A percentile compares a stretch with the other conserved stretches of the same genome.
Evolutionary conservation across 2,888 invertebrate genomes (phyloP).

Genomic region (Argyresthia albistria): DNA sequence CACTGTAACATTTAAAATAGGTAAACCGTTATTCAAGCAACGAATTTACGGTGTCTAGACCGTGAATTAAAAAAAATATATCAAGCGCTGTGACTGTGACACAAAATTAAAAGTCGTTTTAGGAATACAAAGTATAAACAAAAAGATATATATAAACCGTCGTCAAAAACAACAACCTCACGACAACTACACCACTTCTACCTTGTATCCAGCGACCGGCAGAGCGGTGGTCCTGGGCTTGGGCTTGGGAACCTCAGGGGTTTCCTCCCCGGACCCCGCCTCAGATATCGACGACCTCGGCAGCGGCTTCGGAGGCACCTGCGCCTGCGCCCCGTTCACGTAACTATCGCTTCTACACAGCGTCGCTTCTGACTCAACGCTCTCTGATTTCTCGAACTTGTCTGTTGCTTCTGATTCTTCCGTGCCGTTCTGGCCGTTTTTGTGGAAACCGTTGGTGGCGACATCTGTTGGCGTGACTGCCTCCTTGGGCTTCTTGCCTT

Average conservation of each 20-base stretch:
- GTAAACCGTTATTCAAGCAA: no score
- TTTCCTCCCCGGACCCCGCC: constrained; percentile 65
- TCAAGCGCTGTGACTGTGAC: no score
- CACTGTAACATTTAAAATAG: no score
- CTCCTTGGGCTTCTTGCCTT: constrained; percentile 50
- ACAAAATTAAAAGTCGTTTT: no score
- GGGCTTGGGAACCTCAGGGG: constrained; percentile 62
- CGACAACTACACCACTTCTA: constrained; percentile 30
- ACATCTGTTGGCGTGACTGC: constrained; percentile 31
- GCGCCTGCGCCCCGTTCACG: constrained; percentile 49
- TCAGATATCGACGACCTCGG: constrained; percentile 86
- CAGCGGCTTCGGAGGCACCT: constrained; percentile 82
- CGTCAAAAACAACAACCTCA: constrained; percentile 4
- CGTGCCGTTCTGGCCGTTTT: constrained; percentile 38
- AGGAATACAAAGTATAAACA: constrained; percentile 9
- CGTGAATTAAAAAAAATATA: no score
- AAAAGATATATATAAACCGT: constrained; percentile 10
- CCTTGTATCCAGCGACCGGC: constrained; percentile 85
- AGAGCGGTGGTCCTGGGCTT: constrained; percentile 80
- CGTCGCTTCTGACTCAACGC: constrained; percentile 43
- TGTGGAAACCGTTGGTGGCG: constrained; percentile 50
- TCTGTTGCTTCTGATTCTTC: constrained; percentile 26
- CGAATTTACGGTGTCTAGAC: no score
- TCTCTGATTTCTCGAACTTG: constrained; percentile 40
- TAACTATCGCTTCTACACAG: constrained; percentile 49